Conservation (phyloP, 1,140 invertebrate species). For the Kradibia gibbosae region DNA sequence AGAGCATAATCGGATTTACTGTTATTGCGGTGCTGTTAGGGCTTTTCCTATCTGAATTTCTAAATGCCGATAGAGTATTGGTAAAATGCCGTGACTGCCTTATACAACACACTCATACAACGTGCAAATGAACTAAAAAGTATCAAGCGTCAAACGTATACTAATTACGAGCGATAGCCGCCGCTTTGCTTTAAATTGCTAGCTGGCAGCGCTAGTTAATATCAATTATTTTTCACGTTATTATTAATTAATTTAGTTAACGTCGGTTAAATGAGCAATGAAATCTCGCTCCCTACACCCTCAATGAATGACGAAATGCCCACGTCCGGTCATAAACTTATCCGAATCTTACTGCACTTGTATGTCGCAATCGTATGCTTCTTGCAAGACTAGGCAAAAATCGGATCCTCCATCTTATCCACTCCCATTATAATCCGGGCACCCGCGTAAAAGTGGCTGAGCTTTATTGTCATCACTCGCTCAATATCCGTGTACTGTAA, state of each 20-base stretch:
- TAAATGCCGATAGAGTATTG: neutral
- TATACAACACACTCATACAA: neutral
- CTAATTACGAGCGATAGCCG: neutral
- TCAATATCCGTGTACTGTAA: too few species aligned
- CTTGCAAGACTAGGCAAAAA: neutral
- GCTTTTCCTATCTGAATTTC: constrained; percentile 1
- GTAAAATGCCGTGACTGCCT: neutral
- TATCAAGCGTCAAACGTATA: neutral
- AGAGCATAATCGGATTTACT: constrained; percentile 4
- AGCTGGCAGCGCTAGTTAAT: neutral
- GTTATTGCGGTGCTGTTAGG: neutral
- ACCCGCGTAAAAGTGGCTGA: neutral
- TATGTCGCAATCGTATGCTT: neutral
- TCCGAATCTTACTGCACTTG: neutral
- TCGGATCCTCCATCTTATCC: neutral
- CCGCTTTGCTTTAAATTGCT: neutral
- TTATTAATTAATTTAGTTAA: constrained; percentile 6
- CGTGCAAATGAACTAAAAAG: neutral
- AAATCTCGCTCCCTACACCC: neutral
- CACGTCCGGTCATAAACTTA: neutral
- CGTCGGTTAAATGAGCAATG: neutral
- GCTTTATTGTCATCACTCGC: neutral
- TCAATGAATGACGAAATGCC: neutral
- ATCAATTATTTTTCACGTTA: neutral
- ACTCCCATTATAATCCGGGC: neutral